Base-by-base conservation (phyloP, 1,140 invertebrate genomes). In the Rhagoletis pomonella region DNA sequence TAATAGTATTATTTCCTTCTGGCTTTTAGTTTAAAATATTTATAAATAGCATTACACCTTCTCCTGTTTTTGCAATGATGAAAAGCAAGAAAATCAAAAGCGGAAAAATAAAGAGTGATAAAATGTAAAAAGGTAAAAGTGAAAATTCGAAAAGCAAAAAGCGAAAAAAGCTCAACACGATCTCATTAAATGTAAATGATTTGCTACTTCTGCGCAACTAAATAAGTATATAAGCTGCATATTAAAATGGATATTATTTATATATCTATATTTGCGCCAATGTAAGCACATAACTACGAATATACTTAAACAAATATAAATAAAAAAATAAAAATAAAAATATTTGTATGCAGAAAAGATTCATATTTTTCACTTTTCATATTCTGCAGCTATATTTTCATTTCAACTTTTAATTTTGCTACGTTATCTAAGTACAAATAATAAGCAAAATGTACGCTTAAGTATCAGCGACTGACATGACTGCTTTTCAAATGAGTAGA, bases 161-260 rank as follows among this genome's bases (percentile, higher is more conserved):
- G 67, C 14, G 67, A 73, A 44, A 9, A 81, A 44, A 81, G 73
- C n/a, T 50, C n/a, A 81, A n/a, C 50, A n/a, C 47, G 73, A 81
- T 81, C 44, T 81, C 44, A 55, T 81, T 81, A 81, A 81, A 81
- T n/a, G 73, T 6, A 81, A 81, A 55, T 81, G 14, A 81, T 81
- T 81, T 81, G 73, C 73, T 81, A 55, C 47, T 81, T 81, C 29
- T 55, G 55, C 19, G 47, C 73, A 19, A 29, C 9, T 47, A n/a
- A n/a, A n/a, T n/a, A n/a, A n/a, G n/a, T n/a, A n/a, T n/a, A n/a
- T n/a, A n/a, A n/a, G n/a, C n/a, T n/a, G n/a, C n/a, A n/a, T n/a
- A n/a, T n/a, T n/a, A n/a, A n/a, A n/a, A n/a, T n/a, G n/a, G n/a
- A n/a, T n/a, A n/a, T n/a, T n/a, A 55, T 14, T 55, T 58, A 29